Base-by-base conservation (phyloP, 1,140 invertebrate species). In the Dendrolimus punctatus region DNA sequence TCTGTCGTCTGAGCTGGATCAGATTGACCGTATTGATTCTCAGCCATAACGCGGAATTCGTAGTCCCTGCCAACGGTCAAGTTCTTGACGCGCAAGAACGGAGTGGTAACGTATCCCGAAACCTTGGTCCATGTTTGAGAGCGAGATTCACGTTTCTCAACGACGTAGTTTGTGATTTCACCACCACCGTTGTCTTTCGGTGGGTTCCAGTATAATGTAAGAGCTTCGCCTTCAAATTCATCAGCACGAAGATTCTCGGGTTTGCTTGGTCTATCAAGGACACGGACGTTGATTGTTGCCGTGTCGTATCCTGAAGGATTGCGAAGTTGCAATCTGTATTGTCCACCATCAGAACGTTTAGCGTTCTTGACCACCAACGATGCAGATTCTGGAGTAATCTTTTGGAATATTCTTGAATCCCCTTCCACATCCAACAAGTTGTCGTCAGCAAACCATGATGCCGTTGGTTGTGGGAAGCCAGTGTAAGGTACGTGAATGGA, bases 21-120 rank as follows among this genome's bases (percentile, higher is more conserved):
- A 38, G 97, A 98, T 54, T 95, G 92, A 42, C 98, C 98, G 72
- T 98, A 97, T 71, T 96, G 92, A 86, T 99, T 99, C 84, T 99
- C 98, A 51, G 98, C 98, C 90, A 97, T 94, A 2, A 99, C 98
- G 56, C 98, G 91, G 91, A 99, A 99, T 64, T 99, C 98, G 79
- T 99, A 99, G 40, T 96, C 93, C 60, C 91, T 91, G 41, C 96
- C 97, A 23, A 98, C 93, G 2, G 92, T 93, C 38, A 99, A 87
- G 80, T 99, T 99, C 47, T 96, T 92, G 9, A 99, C 94, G 47
- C 96, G 91, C 46, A 95, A 90, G 85, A 95, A 94, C 71, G 96
- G 92, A 51, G 95, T 93, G 6, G 95, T 94, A 38, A 97, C 93
- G 73, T 97, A 99, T 55, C 96, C 95, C 79, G 95, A 97, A 5